Percentiles rank a stretch among this genome's conserved stretches.
Evolutionary conservation across 1,140 invertebrate genomes (phyloP).

Genomic region (Penaeus indicus): DNA sequence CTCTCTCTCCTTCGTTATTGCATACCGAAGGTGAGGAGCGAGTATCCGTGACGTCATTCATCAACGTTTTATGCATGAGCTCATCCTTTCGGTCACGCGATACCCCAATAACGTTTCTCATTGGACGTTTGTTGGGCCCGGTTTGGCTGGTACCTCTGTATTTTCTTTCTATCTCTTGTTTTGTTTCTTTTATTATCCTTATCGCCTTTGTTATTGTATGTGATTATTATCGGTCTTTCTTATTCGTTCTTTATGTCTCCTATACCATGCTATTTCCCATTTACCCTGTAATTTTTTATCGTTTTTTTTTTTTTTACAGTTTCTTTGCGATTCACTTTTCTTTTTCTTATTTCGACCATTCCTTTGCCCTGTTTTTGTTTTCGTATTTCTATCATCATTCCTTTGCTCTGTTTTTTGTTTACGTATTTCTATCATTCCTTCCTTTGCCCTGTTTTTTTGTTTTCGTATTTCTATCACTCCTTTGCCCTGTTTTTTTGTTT

Average conservation of each 20-base stretch:
- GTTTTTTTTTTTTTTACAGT: no score
- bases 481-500: not conserved
- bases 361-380: not conserved
- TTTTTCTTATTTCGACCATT: not conserved
- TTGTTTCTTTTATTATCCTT: not conserved
- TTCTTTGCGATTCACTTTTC: not conserved
- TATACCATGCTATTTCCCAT: no score
- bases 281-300: no score
- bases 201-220: not conserved
- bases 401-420: not conserved
- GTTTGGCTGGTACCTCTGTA: no score
- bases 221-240: no score
- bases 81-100: no score
- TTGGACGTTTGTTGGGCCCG: no score
- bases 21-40: no score
- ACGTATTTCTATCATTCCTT: not conserved
- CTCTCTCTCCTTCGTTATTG: not conserved
- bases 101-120: no score
- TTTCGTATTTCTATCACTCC: not conserved
- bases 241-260: no score
- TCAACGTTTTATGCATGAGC: no score
- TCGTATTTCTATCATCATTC: not conserved
- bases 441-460: not conserved
- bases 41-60: no score
- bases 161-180: not conserved